Evolutionary conservation across 2,113 vertebrate genomes (phyloP).

Genomic region (Pygathrix nemaeus): DNA sequence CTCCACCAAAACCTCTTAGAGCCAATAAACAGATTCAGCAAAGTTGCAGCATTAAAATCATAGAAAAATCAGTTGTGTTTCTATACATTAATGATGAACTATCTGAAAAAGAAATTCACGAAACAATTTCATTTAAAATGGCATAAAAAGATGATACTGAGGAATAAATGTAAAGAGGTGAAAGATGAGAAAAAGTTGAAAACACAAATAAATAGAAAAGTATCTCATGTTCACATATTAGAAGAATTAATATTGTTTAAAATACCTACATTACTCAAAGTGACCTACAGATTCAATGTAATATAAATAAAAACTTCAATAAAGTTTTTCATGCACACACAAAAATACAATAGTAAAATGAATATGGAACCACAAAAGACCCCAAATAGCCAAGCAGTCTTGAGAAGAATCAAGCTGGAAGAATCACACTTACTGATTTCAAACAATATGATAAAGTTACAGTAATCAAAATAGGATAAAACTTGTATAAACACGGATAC

Average conservation of each 20-base stretch:
- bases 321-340: neutral
- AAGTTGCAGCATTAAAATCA: neutral
- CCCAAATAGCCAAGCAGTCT: neutral
- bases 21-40: neutral
- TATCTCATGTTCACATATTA: neutral
- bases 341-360: neutral
- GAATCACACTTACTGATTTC: neutral
- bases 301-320: neutral
- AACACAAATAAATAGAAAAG: neutral
- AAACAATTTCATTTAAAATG: neutral
- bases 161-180: neutral
- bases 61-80: neutral
- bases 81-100: neutral
- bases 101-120: neutral
- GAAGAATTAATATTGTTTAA: neutral
- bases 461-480: neutral
- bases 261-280: neutral
- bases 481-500: neutral
- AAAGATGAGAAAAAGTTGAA: neutral
- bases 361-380: neutral
- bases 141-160: neutral
- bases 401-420: neutral
- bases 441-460: neutral
- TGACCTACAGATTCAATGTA: neutral
- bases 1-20: neutral